Evolutionary conservation across 2,113 vertebrate genomes (phyloP), one percentile per base, ranked within the genome.

Genomic region (human): DNA sequence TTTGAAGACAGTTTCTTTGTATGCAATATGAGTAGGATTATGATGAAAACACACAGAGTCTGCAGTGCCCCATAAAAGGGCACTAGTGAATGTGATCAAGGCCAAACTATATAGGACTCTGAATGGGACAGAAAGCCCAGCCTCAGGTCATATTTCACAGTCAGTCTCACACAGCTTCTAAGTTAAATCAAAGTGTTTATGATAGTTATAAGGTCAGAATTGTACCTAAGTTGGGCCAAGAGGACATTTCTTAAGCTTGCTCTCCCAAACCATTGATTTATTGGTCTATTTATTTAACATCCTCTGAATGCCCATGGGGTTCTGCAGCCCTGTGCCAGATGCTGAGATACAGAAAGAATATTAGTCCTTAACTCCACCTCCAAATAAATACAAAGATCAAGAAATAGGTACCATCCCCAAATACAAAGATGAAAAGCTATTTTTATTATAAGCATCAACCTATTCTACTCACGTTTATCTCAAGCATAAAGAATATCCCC

Each of bases 311-410:
- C 38, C 50, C 25, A 5, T 38, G 57, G 78, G 61, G 45, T 64
- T 92, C 64, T 78, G 68, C 35, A 52, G 43, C 76, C 27, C 59
- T 43, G 3, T n/a, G 20, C 48, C 82, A 79, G 48, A 52, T 66
- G 68, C 80, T 84, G 59, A 43, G 70, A 75, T 78, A 59, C 78
- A 88, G 38, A 93, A 88, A 83, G 45, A 93, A 43, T 68, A 55
- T n/a, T 78, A 7, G n/a, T 50, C 20, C 7, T 91, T 61, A 11
- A 45, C 20, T 80, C 84, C 22, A 45, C 30, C n/a, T 70, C 55
- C 89, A 89, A 93, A 93, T 76, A 92, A 43, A 57, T 73, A 64
- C 70, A 94, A 59, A 95, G 66, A 72, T n/a, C 50, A 68, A 72
- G 48, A 80, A 61, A 70, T 7, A 90, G 50, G 18, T 55, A 72